Base-by-base conservation (phyloP, 2,797 vertebrate species). In the Simalia tracyae region DNA sequence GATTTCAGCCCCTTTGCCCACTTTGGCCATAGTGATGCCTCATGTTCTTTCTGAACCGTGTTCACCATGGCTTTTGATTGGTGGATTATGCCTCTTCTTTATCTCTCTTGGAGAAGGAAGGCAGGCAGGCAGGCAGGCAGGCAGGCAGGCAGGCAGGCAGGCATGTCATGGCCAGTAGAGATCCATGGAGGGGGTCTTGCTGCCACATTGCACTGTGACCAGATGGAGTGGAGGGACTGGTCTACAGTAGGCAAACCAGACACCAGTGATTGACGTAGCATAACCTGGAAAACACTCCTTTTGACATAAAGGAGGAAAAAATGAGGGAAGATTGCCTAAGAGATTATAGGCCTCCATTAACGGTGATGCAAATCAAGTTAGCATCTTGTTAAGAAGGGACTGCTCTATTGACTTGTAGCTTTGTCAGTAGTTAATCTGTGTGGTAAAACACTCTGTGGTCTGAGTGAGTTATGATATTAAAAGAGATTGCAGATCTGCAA, bases 131-230 rank as follows among this genome's bases (percentile, higher is more conserved):
- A 42, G 42, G n/a, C 2, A n/a, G 28, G 64, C 1, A 42, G 36
- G 31, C 0, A 42, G 36, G 17, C 0, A 22, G 28, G n/a, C 2
- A n/a, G 28, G 64, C 1, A 42, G 36, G 31, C 0, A 42, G 36
- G 17, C 0, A 22, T 7, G 36, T 0, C 0, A 42, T 76, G 31
- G 68, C 19, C 31, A 42, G 15, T 19, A 42, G 3, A 24, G 8
- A 46, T 19, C 36, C 36, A 22, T 42, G 72, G 42, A 3, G 42
- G 42, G 42, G 42, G 50, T 54, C 50, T 54, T 54, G 5, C 50
- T 54, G 50, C 7, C 50, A 54, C 50, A 9, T 81, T 81, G 22
- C 36, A 24, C 46, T 46, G 9, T 46, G 46, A 24, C 22, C 36
- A 81, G 22, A 46, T 24, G 72, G 36, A 81, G 3, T 24, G 72